Evolutionary conservation across 1,140 invertebrate species (phyloP), one percentile per base, ranked within the genome.

Genomic region (Nephila pilipes): DNA sequence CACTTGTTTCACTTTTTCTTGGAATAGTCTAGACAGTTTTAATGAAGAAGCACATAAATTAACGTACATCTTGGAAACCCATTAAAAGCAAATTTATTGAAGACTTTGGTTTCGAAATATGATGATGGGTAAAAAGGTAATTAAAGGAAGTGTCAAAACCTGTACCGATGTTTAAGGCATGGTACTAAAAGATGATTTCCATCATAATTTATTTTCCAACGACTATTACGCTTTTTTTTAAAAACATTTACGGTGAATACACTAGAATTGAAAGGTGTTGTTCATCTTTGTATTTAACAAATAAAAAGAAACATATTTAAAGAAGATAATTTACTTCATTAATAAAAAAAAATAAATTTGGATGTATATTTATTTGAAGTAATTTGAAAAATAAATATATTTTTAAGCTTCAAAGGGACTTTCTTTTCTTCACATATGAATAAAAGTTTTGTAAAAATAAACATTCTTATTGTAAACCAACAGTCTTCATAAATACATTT

Each of bases 81-180:
- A 54, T 81, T 81, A 81, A 81, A 81, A 81, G 54, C 38, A 81
- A 81, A 54, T 81, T 81, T 81, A 20, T 25, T 8, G 8, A 46
- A 55, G 2, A 55, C 20, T 25, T 18, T 29, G 1, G 29, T 55
- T n/a, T n/a, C 32, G 16, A 1, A 60, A 18, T 25, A 22, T 38
- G 25, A 58, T 25, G 83, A 60, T 12, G n/a, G 4, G 29, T 85
- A 85, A 85, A 85, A 85, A 85, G 83, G 83, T 85, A 85, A 85
- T 63, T 60, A 85, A 60, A 25, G 6, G 25, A 60, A 29, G 83
- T 85, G 83, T 60, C 83, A 85, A 85, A 85, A 85, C 5, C 25
- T 60, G 14, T 63, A 60, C n/a, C 3, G 20, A 10, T 85, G 10
- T 22, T 4, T 54, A n/a, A 57, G 36, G 60, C 83, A 36, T 85